phyloP scores from a whole-genome alignment of 2,113 vertebrate genomes.

The Epinephelus fuscoguttatus region DNA sequence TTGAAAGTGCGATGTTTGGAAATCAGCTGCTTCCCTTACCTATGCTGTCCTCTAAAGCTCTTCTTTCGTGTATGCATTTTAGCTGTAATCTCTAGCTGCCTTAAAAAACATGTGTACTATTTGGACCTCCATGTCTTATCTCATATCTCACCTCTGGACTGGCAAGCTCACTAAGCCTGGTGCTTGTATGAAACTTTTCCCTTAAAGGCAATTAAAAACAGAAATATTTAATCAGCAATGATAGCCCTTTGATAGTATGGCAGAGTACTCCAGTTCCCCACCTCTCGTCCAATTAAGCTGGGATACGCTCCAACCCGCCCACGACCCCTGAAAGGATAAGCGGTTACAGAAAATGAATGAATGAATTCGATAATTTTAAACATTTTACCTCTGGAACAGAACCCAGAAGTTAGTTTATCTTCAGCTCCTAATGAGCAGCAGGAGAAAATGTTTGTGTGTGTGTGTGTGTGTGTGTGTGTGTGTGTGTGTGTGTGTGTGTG shows the following conservation, averaged over 20 bases:
- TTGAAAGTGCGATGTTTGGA: too few species aligned
- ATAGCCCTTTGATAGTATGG: too few species aligned
- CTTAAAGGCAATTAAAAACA: background rate
- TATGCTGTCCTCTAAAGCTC: background rate
- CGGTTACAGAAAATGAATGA: too few species aligned
- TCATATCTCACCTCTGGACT: background rate
- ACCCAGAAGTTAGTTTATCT: background rate
- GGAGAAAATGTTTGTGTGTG: background rate
- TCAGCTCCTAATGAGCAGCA: background rate
- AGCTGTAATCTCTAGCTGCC: background rate
- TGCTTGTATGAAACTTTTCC: background rate
- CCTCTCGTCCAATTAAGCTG: too few species aligned
- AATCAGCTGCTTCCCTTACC: background rate
- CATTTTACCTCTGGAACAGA: background rate
- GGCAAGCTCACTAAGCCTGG: background rate
- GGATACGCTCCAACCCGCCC: too few species aligned
- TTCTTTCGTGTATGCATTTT: too few species aligned
- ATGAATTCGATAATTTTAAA: too few species aligned
- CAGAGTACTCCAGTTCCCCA: too few species aligned
- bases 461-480: slow-evolving; percentile 3
- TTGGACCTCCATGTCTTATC: background rate
- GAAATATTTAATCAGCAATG: background rate
- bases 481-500: background rate
- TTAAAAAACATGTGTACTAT: background rate
- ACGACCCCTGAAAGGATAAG: too few species aligned